Evolutionary conservation across 2,888 invertebrate species (phyloP), one percentile per base, ranked within the genome.

Genomic region (Plagiodera versicolora): DNA sequence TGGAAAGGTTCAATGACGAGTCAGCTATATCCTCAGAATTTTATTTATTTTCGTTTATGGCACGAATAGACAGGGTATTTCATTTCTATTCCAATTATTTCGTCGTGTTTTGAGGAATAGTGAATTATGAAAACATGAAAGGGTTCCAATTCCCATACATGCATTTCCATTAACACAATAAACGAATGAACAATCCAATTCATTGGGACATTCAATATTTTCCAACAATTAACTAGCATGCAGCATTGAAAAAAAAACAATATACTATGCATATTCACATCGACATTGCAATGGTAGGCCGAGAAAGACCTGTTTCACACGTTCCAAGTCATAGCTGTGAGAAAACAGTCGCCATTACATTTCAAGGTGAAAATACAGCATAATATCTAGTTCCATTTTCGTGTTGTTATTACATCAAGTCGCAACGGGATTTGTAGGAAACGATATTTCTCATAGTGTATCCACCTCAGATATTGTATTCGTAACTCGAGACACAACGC

Each of bases 371-470:
- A 54, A 54, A 35, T 39, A 39, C 39, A 4, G 39, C 39, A 14
- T 39, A 32, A 45, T 54, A 59, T 59, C 59, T 54, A 48, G 53
- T 54, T 59, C 54, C 59, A 59, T 59, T 59, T 59, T 28, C 54
- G 54, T 59, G 53, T 50, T 54, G 49, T 59, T 59, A 58, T 49
- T 48, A 54, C 54, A 59, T 20, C 53, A 58, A 39, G 20, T 35
- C 32, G 44, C 44, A 49, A 54, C 54, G 39, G 49, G 54, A 54
- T 59, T 59, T 59, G 44, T 53, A 6, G n/a, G 2, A 54, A 59
- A 54, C 52, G 32, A 30, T 57, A 47, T 54, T 54, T 54, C 59
- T 19, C 59, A 59, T n/a, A n/a, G n/a, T 54, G 49, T 54, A 48
- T 19, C 48, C 45, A 18, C 49, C 49, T 46, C 19, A 39, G 39